Base-by-base conservation (phyloP, 35 echinoderm and acorn worm species). In the Nesometra sesokonis region DNA sequence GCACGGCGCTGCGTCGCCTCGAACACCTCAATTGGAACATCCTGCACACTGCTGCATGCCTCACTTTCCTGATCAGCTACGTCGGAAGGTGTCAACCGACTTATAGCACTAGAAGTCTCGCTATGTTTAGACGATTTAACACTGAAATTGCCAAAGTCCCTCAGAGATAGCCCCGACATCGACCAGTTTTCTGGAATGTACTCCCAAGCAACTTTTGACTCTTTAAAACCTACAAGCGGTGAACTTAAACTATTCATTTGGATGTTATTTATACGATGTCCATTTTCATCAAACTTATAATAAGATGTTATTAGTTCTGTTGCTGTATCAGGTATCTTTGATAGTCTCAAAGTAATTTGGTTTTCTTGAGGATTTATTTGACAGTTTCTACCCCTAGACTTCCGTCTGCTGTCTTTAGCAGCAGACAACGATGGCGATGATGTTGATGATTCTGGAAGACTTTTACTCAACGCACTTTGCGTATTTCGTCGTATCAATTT, bases 241-340 rank as follows among this genome's bases (percentile, higher is more conserved):
- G 82, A 76, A 35, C 17, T 78, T 46, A 17, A 80, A 32, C 39
- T 47, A 35, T 30, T 82, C 29, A 89, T 30, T 32, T 52, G 87
- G 30, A 80, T 82, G 35, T 82, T 32, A 77, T 34, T 13, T 21
- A 78, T 35, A 8, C 87, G 87, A 30, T 89, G 83, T 57, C 87
- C 87, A 36, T 83, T 80, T 30, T 39, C 80, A 36, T 89, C 87
- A 89, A 89, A 89, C 21, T 80, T 31, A 21, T 89, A 89, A 83
- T 89, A 89, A 29, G 87, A 35, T 46, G 46, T 83, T 38, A 89
- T 33, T 5, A 83, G 17, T 46, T 89, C 83, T 30, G 79, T 31
- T 23, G 80, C 80, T 34, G 43, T 83, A 35, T 83, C 31, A 39
- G 52, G 35, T 27, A 27, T 31, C 23, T 36, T 81, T 8, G 5